phyloP scores from a whole-genome alignment of 2,797 vertebrate species.

The Spatula clypeata region DNA sequence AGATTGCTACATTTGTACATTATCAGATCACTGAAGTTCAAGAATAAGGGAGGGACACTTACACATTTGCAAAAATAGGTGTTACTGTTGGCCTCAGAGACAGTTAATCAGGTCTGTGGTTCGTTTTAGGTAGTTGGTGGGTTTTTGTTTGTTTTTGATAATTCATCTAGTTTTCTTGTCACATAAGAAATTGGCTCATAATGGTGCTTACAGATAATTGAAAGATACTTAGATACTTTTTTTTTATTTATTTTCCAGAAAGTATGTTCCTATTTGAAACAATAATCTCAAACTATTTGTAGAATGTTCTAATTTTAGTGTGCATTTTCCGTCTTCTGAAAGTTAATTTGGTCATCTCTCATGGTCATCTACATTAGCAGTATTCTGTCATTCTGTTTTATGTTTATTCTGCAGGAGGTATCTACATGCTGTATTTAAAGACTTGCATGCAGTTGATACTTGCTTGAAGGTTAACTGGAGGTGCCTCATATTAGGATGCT shows the following conservation, averaged over 20 bases:
- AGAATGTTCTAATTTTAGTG: neutral
- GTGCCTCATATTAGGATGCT: neutral
- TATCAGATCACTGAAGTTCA: neutral
- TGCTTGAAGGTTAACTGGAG: neutral
- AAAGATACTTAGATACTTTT: neutral
- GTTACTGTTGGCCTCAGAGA: neutral
- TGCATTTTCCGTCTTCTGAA: neutral
- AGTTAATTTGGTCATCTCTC: neutral
- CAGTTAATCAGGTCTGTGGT: neutral
- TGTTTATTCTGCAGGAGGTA: neutral
- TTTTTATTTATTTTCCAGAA: neutral
- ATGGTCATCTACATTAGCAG: accelerated
- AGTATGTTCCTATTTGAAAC: neutral
- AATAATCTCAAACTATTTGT: neutral
- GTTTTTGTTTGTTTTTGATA: neutral
- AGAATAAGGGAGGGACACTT: neutral
- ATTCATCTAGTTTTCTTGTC: neutral
- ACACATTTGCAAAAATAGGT: neutral
- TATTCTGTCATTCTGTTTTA: neutral
- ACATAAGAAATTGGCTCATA: neutral
- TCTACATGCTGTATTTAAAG: neutral
- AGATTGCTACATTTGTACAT: neutral
- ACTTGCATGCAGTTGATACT: neutral
- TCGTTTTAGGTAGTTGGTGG: neutral
- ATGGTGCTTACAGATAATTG: neutral